phyloP scores from a whole-genome alignment of 2,888 invertebrate species.

The Pilophorus perplexus region DNA sequence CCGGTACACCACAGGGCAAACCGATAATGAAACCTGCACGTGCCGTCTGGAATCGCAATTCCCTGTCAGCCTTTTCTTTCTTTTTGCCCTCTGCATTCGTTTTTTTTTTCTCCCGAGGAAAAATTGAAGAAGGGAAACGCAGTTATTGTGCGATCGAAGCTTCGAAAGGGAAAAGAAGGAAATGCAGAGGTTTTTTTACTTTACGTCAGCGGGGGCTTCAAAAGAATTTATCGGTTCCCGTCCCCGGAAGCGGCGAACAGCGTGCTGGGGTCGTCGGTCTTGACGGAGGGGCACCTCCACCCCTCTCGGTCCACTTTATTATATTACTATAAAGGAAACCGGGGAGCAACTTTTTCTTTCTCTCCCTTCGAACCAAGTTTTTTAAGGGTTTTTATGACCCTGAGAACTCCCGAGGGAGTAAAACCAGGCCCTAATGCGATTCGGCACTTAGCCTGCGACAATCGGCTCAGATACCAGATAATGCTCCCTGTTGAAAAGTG shows the following conservation, averaged over 20 bases:
- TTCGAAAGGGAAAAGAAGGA: neutral
- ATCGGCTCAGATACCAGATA: no score
- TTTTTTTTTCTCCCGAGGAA: no score
- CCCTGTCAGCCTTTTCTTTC: neutral
- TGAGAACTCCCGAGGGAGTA: no score
- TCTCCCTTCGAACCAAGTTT: no score
- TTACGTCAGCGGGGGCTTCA: neutral
- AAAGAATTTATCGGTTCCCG: constrained; percentile 4
- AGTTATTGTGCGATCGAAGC: neutral
- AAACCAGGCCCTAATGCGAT: no score
- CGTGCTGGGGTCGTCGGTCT: no score
- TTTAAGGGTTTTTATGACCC: no score
- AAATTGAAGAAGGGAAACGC: neutral
- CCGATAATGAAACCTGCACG: neutral
- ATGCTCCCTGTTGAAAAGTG: no score
- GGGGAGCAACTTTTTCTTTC: neutral
- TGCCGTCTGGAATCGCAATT: neutral
- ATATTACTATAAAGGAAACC: constrained; percentile 9
- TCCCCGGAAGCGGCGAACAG: neutral
- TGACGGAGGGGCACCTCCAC: neutral
- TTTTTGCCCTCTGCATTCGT: neutral
- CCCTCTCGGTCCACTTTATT: constrained; percentile 26
- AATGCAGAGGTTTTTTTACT: constrained; percentile 9
- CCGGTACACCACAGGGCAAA: no score
- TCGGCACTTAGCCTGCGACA: no score